Percentiles rank a stretch among this genome's conserved stretches.
Conservation (phyloP, 2,888 invertebrate genomes). For the Lasioglossum malachurum region DNA sequence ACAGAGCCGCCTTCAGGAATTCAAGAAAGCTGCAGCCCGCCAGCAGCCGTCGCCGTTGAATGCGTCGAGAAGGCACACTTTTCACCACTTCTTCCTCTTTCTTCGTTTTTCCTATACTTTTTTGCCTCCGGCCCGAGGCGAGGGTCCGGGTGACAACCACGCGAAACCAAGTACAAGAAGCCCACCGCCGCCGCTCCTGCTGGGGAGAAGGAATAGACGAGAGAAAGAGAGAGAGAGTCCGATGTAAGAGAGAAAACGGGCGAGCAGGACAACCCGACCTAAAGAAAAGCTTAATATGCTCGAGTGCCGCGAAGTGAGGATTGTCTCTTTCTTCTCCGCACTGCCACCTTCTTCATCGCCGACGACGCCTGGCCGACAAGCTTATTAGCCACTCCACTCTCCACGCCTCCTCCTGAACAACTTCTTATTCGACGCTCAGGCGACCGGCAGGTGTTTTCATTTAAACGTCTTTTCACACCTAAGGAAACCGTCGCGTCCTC, state of each 20-base stretch:
- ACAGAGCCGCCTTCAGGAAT: slow-evolving; percentile 70
- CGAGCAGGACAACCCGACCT: slow-evolving; percentile 22
- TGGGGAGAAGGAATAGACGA: neutral
- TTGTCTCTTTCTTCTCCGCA: slow-evolving; percentile 65
- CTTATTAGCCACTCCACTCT: slow-evolving; percentile 65
- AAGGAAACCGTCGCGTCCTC: slow-evolving; percentile 24
- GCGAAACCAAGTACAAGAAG: slow-evolving; percentile 36
- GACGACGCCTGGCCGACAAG: slow-evolving; percentile 32
- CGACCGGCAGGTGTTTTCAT: slow-evolving; percentile 25
- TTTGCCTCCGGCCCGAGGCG: slow-evolving; percentile 32
- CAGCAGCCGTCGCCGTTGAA: slow-evolving; percentile 53
- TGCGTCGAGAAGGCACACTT: slow-evolving; percentile 70
- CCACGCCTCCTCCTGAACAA: slow-evolving; percentile 32
- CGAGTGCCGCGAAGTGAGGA: slow-evolving; percentile 65
- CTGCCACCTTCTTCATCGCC: slow-evolving; percentile 43
- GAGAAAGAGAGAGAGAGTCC: slow-evolving; percentile 5
- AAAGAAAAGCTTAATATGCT: slow-evolving; percentile 68
- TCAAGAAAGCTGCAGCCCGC: slow-evolving; percentile 72
- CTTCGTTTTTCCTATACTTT: slow-evolving; percentile 41
- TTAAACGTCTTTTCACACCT: slow-evolving; percentile 44
- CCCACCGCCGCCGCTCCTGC: neutral
- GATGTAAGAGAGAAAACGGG: slow-evolving; percentile 7
- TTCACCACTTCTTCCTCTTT: slow-evolving; percentile 59
- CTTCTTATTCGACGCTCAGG: slow-evolving; percentile 32
- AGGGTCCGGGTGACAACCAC: slow-evolving; percentile 49